These are phyloP conservation scores for Orthonyx spaldingii DNA, from an alignment of 2,113 vertebrate species.

Conservation along the genomic window DNA sequence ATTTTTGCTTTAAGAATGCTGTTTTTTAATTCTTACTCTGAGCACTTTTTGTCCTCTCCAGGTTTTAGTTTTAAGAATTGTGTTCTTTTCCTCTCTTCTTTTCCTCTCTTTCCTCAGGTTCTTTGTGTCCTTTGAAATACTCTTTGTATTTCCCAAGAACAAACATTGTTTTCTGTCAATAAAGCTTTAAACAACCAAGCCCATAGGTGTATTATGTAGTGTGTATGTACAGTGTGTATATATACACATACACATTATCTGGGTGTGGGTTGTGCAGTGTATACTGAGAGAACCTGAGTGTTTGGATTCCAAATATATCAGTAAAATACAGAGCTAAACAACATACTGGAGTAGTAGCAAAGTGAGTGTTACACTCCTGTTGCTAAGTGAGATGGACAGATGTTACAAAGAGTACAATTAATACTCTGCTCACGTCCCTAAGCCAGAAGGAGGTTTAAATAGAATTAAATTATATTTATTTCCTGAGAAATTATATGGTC, in stretches of 20 bases:
- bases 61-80: background rate
- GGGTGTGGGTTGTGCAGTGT: background rate
- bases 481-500: constrained; percentile 3
- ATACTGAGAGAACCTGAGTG: background rate
- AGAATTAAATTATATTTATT: constrained; percentile 7
- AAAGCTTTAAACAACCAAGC: background rate
- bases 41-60: background rate
- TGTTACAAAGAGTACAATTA: constrained; percentile 53
- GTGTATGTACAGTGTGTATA: background rate
- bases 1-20: background rate
- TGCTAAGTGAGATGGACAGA: constrained; percentile 18
- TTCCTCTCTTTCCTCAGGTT: background rate
- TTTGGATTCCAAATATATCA: background rate
- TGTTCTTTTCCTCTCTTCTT: background rate
- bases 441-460: constrained; percentile 12
- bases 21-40: background rate
- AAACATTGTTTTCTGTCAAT: background rate
- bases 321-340: background rate
- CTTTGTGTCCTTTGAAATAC: background rate
- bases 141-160: background rate
- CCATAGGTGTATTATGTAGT: background rate
- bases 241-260: background rate
- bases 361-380: background rate
- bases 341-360: background rate
- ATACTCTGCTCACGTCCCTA: constrained; percentile 30